Evolutionary conservation across 2,113 vertebrate genomes (phyloP), one percentile per base, ranked within the genome.

Genomic region (Plectropomus leopardus): DNA sequence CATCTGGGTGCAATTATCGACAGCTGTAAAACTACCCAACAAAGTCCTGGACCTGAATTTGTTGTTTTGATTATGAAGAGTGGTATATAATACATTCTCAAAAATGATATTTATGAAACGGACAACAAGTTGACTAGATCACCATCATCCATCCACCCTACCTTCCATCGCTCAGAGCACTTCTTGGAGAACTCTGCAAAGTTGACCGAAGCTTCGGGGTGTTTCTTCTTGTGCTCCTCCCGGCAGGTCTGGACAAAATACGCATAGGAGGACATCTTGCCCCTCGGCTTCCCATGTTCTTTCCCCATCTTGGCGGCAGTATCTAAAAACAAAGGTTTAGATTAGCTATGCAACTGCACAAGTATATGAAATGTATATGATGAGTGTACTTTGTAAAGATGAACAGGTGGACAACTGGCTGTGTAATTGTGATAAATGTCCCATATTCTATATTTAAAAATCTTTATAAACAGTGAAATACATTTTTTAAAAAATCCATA

Each of bases 161-260:
- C 97, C 98, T 97, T 99, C 97, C 97, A 99, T 88, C 97, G 94
- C 94, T 99, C 97, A 63, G 97, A 99, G 86, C 97, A 98, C 91
- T 98, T 99, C 96, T 98, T 98, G 92, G 98, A 98, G 92, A 99
- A 98, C 92, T 98, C 97, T 16, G 98, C 94, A 75, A 99, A 98
- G 94, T 97, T 98, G 83, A 98, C 97, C 5, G 96, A 96, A 13
- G 97, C 97, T 75, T 99, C 97, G 0, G 97, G 98, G 84, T 99
- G 97, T 89, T 99, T 99, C 94, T 99, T 99, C 97, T 99, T 98
- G 89, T 99, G 98, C 92, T 99, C 98, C 95, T 98, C 97, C 87
- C 98, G 94, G 82, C 97, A 98, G 70, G 97, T 98, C 94, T 99
- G 97, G 93, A 99, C 98, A 94, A 98, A 98, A 93, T 97, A 98